These are phyloP conservation scores for Conus canariensis DNA, from an alignment of 2,888 invertebrate species.

Conservation along the genomic window DNA sequence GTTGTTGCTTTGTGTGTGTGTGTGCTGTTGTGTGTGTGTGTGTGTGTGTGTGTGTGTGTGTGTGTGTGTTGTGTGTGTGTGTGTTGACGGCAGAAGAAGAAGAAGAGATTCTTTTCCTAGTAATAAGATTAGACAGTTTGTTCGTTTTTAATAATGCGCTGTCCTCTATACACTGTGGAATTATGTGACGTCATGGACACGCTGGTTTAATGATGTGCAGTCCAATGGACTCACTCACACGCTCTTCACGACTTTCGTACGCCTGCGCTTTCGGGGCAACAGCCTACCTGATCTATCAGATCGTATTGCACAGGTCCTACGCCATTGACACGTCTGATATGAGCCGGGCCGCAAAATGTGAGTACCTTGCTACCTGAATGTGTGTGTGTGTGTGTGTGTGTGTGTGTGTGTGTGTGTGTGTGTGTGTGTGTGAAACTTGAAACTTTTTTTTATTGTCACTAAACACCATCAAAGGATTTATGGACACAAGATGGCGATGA, in stretches of 20 bases:
- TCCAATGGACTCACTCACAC: constrained; percentile 65
- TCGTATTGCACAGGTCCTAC: constrained; percentile 56
- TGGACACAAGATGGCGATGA: no score
- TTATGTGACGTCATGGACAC: not conserved
- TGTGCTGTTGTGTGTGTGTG: no score
- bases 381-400: not conserved
- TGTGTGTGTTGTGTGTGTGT: not conserved
- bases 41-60: no score
- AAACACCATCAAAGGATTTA: no score
- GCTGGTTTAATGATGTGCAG: constrained; percentile 45
- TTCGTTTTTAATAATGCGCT: not conserved
- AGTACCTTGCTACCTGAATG: not conserved
- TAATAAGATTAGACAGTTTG: not conserved
- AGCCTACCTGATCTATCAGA: constrained; percentile 57
- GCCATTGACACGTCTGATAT: constrained; percentile 57
- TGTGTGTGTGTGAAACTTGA: not conserved
- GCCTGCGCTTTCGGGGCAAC: constrained; percentile 66
- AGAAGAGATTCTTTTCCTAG: no score
- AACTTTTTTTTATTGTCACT: no score
- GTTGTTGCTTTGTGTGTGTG: no score
- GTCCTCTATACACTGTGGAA: not conserved
- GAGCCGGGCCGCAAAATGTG: constrained; percentile 56
- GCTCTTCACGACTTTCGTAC: constrained; percentile 63
- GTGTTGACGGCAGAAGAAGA: not conserved
- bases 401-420: not conserved